Percentiles rank a stretch among this genome's conserved stretches.
phyloP scores from a whole-genome alignment of 2,888 invertebrate species.

The Ectobius pallidus region DNA sequence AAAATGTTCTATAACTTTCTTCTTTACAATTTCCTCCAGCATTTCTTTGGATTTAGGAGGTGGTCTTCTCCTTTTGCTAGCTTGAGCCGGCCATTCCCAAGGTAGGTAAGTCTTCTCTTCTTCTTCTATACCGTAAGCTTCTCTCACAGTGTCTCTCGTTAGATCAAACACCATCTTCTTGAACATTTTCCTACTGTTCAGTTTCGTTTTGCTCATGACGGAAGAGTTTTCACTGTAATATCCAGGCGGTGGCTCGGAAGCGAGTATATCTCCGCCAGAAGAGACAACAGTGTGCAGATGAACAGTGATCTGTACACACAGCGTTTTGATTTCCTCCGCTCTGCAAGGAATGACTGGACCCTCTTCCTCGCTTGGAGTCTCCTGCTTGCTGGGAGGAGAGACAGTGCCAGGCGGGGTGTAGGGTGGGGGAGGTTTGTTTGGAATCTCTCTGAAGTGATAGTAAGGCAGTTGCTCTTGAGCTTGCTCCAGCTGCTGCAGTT shows the following conservation, averaged over 20 bases:
- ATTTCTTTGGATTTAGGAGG: slow-evolving; percentile 51
- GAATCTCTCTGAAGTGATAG: slow-evolving; percentile 68
- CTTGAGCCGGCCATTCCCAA: slow-evolving; percentile 29
- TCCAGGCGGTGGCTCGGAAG: not conserved
- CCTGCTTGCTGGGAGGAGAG: slow-evolving; percentile 51
- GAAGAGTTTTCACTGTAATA: not conserved
- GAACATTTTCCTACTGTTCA: not conserved
- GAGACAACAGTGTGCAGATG: not conserved
- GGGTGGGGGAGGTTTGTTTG: slow-evolving; percentile 77
- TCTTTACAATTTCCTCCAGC: slow-evolving; percentile 59
- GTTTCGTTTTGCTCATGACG: not conserved
- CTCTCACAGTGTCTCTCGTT: not conserved
- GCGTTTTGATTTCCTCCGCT: not conserved
- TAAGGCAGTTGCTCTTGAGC: slow-evolving; percentile 61
- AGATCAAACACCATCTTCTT: slow-evolving; percentile 20
- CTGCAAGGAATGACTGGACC: not conserved
- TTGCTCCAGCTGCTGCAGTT: slow-evolving; percentile 58
- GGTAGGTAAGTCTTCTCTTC: not conserved
- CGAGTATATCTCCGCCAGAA: not conserved
- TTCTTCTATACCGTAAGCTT: not conserved
- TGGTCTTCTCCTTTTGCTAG: slow-evolving; percentile 27
- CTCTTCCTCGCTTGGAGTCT: not conserved
- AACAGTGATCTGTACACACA: not conserved
- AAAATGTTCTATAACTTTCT: slow-evolving; percentile 60
- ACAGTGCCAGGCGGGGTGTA: slow-evolving; percentile 66